Evolutionary conservation across 1,140 invertebrate species (phyloP).

Genomic region (Dreissena rostriformis): DNA sequence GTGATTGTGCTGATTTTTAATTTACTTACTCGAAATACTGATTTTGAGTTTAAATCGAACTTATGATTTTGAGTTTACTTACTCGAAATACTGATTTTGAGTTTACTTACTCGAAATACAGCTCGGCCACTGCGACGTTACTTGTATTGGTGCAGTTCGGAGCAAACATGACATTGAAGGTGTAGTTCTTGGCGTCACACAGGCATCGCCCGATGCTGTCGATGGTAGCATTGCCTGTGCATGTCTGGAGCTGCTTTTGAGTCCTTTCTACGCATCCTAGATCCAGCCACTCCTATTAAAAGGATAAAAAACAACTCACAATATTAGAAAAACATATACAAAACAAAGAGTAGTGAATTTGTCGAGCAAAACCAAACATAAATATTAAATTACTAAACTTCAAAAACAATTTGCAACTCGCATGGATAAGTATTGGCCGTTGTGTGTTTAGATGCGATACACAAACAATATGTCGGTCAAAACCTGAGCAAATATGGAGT

Average conservation of each 20-base stretch:
- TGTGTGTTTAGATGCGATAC: neutral
- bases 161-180: constrained; percentile 16
- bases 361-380: too few relatives aligned
- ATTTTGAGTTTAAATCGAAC: too few relatives aligned
- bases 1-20: too few relatives aligned
- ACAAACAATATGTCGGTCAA: too few relatives aligned
- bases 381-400: too few relatives aligned
- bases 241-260: constrained; percentile 22
- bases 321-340: too few relatives aligned
- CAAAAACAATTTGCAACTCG: too few relatives aligned
- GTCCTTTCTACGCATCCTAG: constrained; percentile 36
- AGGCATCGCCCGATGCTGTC: neutral
- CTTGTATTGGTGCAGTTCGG: constrained; percentile 28
- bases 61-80: too few relatives aligned
- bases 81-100: too few relatives aligned
- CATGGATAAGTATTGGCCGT: neutral
- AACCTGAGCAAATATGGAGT: too few relatives aligned
- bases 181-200: constrained; percentile 29
- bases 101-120: constrained; percentile 45
- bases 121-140: constrained; percentile 34
- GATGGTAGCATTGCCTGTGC: constrained; percentile 7
- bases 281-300: constrained; percentile 29
- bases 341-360: too few relatives aligned
- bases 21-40: too few relatives aligned
- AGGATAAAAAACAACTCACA: neutral